These are phyloP conservation scores for Notechis scutatus DNA, from an alignment of 2,113 vertebrate genomes.

Conservation along the genomic window DNA sequence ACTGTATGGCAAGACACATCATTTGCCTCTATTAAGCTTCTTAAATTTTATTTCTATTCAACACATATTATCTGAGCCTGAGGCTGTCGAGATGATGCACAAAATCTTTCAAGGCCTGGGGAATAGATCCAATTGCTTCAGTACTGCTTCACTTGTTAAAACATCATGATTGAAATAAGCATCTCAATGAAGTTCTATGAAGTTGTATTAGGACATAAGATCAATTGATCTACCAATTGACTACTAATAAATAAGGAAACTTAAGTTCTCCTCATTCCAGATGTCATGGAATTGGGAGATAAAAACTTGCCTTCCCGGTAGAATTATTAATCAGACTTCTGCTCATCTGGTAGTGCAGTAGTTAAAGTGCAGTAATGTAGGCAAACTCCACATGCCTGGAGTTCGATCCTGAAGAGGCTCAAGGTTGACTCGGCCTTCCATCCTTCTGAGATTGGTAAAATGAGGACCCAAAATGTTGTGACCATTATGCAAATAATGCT, in stretches of 20 bases:
- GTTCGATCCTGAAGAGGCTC: not conserved
- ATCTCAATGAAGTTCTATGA: not conserved
- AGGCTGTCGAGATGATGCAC: not conserved
- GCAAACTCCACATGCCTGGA: not conserved
- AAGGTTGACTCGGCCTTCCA: not conserved
- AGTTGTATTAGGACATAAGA: not conserved
- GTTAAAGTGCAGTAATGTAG: not conserved
- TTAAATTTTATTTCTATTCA: conserved; percentile 5
- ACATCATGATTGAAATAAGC: not conserved
- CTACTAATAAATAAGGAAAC: not conserved
- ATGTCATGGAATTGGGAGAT: not conserved
- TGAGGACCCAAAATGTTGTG: not conserved
- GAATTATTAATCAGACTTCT: not conserved
- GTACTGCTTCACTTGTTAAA: not conserved
- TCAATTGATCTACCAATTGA: not conserved
- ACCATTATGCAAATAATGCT: not conserved
- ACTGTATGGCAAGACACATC: not conserved
- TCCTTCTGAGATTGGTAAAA: not conserved
- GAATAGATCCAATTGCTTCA: not conserved
- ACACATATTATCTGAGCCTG: not conserved
- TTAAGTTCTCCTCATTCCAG: not conserved
- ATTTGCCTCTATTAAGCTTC: not conserved
- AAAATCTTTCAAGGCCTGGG: not conserved
- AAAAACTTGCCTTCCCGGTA: not conserved
- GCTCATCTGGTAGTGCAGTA: not conserved